Base-by-base conservation (phyloP, 2,113 vertebrate genomes). In the Ageneiosus marmoratus region DNA sequence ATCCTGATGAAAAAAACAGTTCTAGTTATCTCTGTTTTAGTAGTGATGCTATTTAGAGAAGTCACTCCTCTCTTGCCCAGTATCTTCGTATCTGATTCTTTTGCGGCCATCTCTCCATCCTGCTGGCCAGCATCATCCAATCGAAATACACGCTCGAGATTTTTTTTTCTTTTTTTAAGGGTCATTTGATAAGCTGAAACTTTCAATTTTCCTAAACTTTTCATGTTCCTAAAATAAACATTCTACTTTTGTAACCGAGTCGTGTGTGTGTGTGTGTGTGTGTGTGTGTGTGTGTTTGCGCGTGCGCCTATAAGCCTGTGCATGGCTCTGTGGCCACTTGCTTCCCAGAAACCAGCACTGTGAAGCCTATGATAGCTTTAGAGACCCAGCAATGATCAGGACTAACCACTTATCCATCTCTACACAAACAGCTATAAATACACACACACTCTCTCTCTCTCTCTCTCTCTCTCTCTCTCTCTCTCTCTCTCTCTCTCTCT, bases 361-460 rank as follows among this genome's bases (percentile, higher is more conserved):
- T 75, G 29, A 34, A 34, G 73, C 44, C 44, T 65, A 63, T 63
- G 58, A 48, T 79, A 16, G 62, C 46, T 80, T 80, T 69, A 51
- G 20, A 51, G 63, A 80, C 62, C 18, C 44, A 69, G 78, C 48
- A 51, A 53, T 15, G 32, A 22, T 69, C 12, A 67, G 46, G 22
- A 80, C 60, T 80, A 32, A 27, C 78, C 48, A 80, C 46, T 69
- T 69, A 69, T 65, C 27, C 62, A n/a, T 82, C 27, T 48, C 77
- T 62, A 27, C 8, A 18, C 24, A 69, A 32, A 22, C 50, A 53
- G 32, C 44, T 80, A 80, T 80, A 69, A 80, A 80, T 70, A 69
- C 46, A 53, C 51, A 53, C 51, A 53, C 51, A 53, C 51, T 20
- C 51, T 7, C 41, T 32, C 77, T 34, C 46, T 34, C 15, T 41